A percentile compares a stretch with the other conserved stretches of the same genome.
Conservation (phyloP, 2,113 vertebrate species). For the Tauraco erythrolophus region DNA sequence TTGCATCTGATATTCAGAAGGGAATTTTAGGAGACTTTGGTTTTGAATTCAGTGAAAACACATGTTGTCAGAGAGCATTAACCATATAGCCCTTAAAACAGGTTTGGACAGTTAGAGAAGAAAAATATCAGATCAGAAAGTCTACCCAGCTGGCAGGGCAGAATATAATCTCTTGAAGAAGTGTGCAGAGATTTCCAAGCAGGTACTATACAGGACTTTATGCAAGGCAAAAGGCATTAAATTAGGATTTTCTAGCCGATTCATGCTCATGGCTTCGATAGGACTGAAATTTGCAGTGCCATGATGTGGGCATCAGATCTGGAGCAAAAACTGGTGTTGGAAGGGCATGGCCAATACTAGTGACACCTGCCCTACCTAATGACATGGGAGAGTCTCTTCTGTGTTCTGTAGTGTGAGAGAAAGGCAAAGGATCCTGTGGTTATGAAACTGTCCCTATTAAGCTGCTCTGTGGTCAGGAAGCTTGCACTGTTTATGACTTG, state of each 20-base stretch:
- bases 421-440: neutral
- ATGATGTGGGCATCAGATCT: rapidly evolving
- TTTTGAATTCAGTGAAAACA: neutral
- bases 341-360: neutral
- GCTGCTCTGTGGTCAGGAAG: neutral
- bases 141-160: neutral
- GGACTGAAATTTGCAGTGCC: neutral
- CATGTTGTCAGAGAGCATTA: neutral
- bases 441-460: neutral
- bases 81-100: neutral
- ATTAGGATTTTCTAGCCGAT: neutral
- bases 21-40: neutral
- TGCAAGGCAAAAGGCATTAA: neutral
- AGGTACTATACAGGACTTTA: neutral
- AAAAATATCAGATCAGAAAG: neutral
- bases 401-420: neutral
- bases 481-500: neutral
- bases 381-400: neutral
- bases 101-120: neutral
- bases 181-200: neutral
- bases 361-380: neutral
- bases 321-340: rapidly evolving
- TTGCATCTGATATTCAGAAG: neutral
- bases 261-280: neutral
- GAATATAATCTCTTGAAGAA: neutral